These are phyloP conservation scores for Chelon labrosus DNA, from an alignment of 2,797 vertebrate genomes.

Conservation along the genomic window DNA sequence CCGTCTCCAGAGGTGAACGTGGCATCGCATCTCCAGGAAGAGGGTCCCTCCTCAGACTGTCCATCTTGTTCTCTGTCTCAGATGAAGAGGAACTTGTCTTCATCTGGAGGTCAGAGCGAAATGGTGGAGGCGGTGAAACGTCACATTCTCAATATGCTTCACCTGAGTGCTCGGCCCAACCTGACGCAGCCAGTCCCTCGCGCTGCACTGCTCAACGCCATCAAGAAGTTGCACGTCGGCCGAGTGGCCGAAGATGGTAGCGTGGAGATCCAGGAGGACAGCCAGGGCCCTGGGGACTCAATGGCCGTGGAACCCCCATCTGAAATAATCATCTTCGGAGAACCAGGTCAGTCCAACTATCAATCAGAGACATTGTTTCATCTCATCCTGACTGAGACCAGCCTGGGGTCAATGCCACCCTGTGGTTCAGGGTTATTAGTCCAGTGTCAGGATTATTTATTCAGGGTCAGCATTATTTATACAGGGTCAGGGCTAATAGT, in stretches of 20 bases:
- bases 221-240: conserved; percentile 94
- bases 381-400: neutral
- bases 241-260: conserved; percentile 91
- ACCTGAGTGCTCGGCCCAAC: conserved; percentile 94
- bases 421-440: too few relatives aligned
- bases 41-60: conserved; percentile 75
- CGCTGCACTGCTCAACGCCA: conserved; percentile 93
- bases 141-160: conserved; percentile 97
- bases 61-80: conserved; percentile 90
- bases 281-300: conserved; percentile 78
- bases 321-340: conserved; percentile 96
- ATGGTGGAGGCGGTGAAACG: conserved; percentile 97
- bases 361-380: neutral
- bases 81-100: conserved; percentile 85
- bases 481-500: too few relatives aligned
- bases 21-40: conserved; percentile 8
- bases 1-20: conserved; percentile 58
- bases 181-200: conserved; percentile 93
- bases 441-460: too few relatives aligned
- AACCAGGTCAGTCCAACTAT: conserved; percentile 89
- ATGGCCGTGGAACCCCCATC: conserved; percentile 89
- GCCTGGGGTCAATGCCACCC: too few relatives aligned
- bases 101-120: conserved; percentile 80
- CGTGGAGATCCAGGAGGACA: conserved; percentile 92
- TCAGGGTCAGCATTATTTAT: too few relatives aligned